phyloP scores from a whole-genome alignment of 2,797 vertebrate species.

The Myiotriccus ornatus region DNA sequence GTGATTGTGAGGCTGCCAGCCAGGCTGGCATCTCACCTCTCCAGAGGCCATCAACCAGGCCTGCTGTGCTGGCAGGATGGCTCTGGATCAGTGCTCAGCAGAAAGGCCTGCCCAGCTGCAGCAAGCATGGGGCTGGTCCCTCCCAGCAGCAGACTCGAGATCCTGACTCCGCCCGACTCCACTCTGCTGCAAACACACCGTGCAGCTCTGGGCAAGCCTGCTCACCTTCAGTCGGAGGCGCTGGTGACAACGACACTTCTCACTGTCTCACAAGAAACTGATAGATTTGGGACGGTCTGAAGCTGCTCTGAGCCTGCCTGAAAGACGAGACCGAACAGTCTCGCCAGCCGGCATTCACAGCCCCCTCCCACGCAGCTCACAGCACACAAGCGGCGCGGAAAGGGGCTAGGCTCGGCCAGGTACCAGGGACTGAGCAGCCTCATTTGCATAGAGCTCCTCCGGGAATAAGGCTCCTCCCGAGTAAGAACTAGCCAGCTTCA shows the following conservation, averaged over 20 bases:
- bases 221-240: background rate
- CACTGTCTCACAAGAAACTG: background rate
- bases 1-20: background rate
- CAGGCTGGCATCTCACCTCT: background rate
- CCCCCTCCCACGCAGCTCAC: background rate
- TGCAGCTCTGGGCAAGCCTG: background rate
- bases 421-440: background rate
- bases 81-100: background rate
- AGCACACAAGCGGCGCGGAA: fast-evolving
- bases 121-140: background rate
- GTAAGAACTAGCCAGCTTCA: background rate
- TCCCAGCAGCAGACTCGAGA: background rate
- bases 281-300: background rate
- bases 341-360: background rate
- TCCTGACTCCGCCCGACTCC: background rate
- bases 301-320: background rate
- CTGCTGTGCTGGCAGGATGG: background rate
- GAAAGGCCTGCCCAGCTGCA: background rate
- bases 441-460: background rate
- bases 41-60: background rate
- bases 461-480: background rate
- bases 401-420: background rate
- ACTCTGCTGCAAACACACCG: background rate
- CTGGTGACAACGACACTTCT: background rate
- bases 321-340: background rate